Percentiles rank a stretch among this genome's conserved stretches.
phyloP scores from a whole-genome alignment of 2,888 invertebrate genomes.

The Craniophora ligustri region DNA sequence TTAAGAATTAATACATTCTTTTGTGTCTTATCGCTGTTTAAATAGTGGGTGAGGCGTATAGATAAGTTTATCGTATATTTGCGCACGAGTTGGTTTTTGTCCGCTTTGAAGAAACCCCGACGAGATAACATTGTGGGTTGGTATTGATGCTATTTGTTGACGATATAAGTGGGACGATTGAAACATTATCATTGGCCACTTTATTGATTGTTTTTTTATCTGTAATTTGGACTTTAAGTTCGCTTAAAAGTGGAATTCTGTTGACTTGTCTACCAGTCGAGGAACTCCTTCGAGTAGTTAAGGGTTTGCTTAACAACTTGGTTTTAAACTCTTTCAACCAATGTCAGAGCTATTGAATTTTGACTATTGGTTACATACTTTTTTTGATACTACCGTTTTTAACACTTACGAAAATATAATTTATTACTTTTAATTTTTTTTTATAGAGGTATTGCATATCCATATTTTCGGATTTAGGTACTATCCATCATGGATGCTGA shows the following conservation, averaged over 20 bases:
- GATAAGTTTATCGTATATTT: conserved; percentile 51
- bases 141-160: conserved; percentile 40
- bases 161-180: conserved; percentile 21
- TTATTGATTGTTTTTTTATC: conserved; percentile 43
- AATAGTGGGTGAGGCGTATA: conserved; percentile 54
- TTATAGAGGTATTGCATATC: too few species aligned
- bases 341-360: too few species aligned
- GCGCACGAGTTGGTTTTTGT: conserved; percentile 44
- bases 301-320: too few species aligned
- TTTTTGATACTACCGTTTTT: too few species aligned
- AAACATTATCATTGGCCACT: conserved; percentile 40
- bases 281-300: too few species aligned
- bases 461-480: too few species aligned
- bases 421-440: too few species aligned
- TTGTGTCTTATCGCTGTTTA: conserved; percentile 52
- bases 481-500: too few species aligned
- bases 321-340: too few species aligned
- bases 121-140: conserved; percentile 47
- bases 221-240: neutral
- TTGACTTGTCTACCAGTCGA: neutral
- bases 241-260: conserved; percentile 1
- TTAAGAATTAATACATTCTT: conserved; percentile 54
- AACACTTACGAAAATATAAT: too few species aligned
- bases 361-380: too few species aligned
- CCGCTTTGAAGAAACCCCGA: conserved; percentile 50